Evolutionary conservation across 2,797 vertebrate species (phyloP).

Genomic region (Eremophila alpestris): DNA sequence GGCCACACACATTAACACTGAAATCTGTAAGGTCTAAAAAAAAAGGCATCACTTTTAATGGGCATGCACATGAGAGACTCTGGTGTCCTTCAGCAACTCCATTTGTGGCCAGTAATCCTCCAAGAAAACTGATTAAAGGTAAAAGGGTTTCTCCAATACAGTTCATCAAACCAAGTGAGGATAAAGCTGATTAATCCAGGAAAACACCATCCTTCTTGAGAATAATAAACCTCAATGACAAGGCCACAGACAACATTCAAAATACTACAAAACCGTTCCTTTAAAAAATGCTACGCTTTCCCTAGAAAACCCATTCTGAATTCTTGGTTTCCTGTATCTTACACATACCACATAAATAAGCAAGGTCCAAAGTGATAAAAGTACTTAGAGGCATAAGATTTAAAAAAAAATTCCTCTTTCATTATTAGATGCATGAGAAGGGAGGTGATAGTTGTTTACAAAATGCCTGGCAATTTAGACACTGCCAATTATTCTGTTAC

Average conservation of each 20-base stretch:
- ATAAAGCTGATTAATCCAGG: neutral
- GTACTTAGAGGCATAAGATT: neutral
- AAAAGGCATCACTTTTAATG: neutral
- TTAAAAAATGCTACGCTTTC: neutral
- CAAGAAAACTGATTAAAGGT: neutral
- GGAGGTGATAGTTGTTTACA: neutral
- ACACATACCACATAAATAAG: neutral
- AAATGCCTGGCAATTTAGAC: neutral
- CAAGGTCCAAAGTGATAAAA: neutral
- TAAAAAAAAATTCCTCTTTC: neutral
- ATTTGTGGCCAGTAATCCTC: neutral
- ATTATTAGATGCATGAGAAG: neutral
- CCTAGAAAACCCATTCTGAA: neutral
- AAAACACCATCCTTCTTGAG: neutral
- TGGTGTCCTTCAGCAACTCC: neutral
- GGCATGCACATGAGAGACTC: neutral
- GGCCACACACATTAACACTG: neutral
- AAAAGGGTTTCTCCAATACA: neutral
- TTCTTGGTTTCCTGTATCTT: neutral
- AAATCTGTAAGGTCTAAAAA: neutral
- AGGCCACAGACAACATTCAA: neutral
- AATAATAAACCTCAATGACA: neutral
- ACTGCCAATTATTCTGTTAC: constrained; percentile 20
- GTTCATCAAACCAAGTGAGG: neutral
- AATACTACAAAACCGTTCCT: neutral